These are phyloP conservation scores for Oxyruncus cristatus DNA, from an alignment of 2,113 vertebrate species.

Conservation along the genomic window DNA sequence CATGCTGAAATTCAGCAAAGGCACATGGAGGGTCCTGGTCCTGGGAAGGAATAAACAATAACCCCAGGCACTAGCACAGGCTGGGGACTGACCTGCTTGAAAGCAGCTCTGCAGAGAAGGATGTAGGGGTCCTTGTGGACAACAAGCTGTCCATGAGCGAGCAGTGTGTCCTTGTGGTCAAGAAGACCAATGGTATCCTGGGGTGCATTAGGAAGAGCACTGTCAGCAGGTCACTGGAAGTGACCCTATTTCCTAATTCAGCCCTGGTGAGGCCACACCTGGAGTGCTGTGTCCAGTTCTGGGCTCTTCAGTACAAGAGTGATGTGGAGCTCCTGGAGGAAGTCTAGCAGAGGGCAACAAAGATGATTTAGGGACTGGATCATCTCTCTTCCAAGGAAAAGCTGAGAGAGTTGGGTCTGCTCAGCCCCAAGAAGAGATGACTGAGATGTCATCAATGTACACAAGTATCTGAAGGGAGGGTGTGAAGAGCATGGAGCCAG, in stretches of 20 bases:
- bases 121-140: not conserved
- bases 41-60: not conserved
- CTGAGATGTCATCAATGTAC: too few relatives aligned
- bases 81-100: not conserved
- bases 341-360: not conserved
- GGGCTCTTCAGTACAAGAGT: not conserved
- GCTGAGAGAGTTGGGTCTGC: not conserved
- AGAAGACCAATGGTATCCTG: not conserved
- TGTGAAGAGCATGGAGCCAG: not conserved
- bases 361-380: not conserved
- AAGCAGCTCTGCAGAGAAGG: not conserved
- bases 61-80: not conserved
- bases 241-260: not conserved
- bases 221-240: not conserved
- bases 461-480: not conserved
- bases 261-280: not conserved
- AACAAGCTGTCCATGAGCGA: not conserved
- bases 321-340: not conserved
- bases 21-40: accelerated
- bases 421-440: not conserved
- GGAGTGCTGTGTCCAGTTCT: too few relatives aligned
- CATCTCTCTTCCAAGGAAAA: not conserved
- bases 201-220: accelerated
- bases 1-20: not conserved
- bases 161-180: not conserved